Evolutionary conservation across 2,888 invertebrate genomes (phyloP).

Genomic region (Leptopilina syphax): DNA sequence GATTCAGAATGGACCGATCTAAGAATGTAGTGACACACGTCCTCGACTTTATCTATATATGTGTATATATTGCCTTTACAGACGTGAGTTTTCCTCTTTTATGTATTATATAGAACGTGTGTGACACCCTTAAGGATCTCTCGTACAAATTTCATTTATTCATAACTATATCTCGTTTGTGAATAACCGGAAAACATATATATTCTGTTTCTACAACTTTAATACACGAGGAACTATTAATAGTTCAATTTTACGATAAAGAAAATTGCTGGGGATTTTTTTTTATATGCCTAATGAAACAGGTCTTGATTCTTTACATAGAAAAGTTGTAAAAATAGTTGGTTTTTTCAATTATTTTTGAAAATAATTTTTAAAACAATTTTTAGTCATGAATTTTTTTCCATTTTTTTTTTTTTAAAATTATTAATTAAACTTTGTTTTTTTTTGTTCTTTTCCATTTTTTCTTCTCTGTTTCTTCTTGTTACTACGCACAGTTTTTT

Average conservation of each 20-base stretch:
- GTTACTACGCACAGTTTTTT: no score
- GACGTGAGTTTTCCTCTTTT: background rate
- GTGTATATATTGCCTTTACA: background rate
- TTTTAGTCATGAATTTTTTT: no score
- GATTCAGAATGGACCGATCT: constrained; percentile 15
- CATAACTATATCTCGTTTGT: background rate
- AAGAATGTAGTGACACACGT: constrained; percentile 21
- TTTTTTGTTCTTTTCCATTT: no score
- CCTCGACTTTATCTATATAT: background rate
- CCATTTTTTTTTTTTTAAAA: no score
- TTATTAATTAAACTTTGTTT: no score
- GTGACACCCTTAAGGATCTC: background rate
- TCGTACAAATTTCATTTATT: constrained; percentile 14
- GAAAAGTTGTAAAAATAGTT: no score
- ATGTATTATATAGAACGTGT: background rate
- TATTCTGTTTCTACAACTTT: background rate
- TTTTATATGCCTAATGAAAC: background rate
- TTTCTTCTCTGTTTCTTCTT: no score
- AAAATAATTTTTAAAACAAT: no score
- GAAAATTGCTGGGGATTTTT: background rate
- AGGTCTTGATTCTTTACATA: no score
- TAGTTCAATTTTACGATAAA: no score
- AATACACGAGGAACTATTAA: no score
- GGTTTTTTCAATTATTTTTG: no score
- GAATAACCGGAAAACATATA: background rate